Base-by-base conservation (phyloP, 2,888 invertebrate genomes). In the Idaea straminata region DNA sequence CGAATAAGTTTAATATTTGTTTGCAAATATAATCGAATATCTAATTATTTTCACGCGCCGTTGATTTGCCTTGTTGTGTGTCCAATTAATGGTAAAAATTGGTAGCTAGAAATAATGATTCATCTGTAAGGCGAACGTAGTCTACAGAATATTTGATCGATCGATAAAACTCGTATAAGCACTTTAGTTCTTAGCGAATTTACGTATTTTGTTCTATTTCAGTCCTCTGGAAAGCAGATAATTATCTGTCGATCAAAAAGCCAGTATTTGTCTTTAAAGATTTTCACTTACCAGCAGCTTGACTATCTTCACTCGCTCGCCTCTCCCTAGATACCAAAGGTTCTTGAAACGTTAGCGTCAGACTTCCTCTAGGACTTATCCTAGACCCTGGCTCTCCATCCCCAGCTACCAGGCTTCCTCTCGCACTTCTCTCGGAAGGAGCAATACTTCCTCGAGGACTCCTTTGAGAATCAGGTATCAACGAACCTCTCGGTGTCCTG, bases 361-460 rank as follows among this genome's bases (percentile, higher is more conserved):
- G 77, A 76, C 94, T 94, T 57, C 94, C 94, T 68, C 94, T 86
- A 0, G 94, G 94, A 76, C 94, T 94, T 34, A 93, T 78, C 62
- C 87, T 85, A 0, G 89, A 83, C 47, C 47, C 47, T 0, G 85
- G 74, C 15, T 93, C 93, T 36, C 81, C 75, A 5, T 90, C 90
- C 4, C 84, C 85, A 0, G 92, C 77, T 13, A 89, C 86, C 35
- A 92, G 67, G 66, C 92, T 92, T 0, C 93, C 93, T 61, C 92
- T 78, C 0, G 89, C 90, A 74, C 90, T 90, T 62, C 94, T 81
- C 68, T 91, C 93, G 59, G 91, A 93, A 57, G 94, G 93, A 0
- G 93, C 94, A 70, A 95, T 92, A 76, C 95, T 95, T 0, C 94
- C 95, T 63, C 95, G 90, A 0, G 95, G 95, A 78, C 94, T 94